These are phyloP conservation scores for Sula dactylatra DNA, from an alignment of 2,113 vertebrate genomes.

Conservation along the genomic window DNA sequence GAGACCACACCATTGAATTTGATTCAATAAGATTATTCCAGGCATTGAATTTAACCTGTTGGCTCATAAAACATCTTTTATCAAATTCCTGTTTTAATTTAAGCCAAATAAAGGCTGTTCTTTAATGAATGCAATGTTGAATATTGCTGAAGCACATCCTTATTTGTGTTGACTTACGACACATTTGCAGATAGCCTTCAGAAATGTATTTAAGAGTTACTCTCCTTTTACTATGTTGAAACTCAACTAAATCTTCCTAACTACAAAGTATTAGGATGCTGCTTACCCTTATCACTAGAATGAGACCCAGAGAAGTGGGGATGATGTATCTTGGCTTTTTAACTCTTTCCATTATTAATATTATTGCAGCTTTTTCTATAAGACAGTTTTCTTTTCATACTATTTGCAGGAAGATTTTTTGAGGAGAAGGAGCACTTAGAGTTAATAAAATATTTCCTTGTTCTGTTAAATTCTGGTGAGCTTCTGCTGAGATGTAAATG, in stretches of 20 bases:
- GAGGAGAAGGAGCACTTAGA: background rate
- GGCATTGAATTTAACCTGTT: background rate
- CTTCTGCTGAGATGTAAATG: background rate
- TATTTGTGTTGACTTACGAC: background rate
- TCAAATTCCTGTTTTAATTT: background rate
- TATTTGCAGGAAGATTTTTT: background rate
- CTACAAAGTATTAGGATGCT: background rate
- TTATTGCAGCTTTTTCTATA: background rate
- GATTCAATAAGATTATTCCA: background rate
- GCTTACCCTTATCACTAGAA: background rate
- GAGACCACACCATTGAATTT: background rate
- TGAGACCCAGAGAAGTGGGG: background rate
- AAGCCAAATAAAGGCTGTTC: background rate
- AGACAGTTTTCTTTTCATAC: background rate
- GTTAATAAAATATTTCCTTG: background rate
- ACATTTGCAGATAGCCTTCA: background rate
- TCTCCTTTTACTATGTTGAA: background rate
- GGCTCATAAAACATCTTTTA: background rate
- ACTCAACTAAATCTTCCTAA: background rate
- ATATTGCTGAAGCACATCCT: background rate
- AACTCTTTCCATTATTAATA: background rate
- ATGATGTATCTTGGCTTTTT: background rate
- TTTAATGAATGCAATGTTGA: background rate
- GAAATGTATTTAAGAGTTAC: background rate
- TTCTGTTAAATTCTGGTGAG: background rate